Evolutionary conservation across 2,888 invertebrate genomes (phyloP).

Genomic region (Crocallis elinguaria): DNA sequence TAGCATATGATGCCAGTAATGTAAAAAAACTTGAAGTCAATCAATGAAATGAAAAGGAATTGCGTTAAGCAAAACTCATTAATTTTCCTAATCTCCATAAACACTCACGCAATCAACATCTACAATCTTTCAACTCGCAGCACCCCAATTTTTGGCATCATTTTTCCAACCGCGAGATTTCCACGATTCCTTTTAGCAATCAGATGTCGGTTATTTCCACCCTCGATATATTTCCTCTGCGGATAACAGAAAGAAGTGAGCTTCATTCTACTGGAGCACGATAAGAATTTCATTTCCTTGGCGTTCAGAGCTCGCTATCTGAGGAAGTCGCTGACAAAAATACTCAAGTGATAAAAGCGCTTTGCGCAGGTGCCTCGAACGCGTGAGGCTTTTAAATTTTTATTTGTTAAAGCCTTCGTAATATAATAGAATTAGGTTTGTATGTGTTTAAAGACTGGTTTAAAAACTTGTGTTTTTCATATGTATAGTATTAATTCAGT

Average conservation of each 20-base stretch:
- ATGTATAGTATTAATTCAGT: no score
- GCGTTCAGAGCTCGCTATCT: constrained; percentile 76
- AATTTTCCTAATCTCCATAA: constrained; percentile 11
- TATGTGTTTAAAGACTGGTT: neutral
- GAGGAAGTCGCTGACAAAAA: constrained; percentile 81
- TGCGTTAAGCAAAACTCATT: neutral
- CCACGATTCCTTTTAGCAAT: constrained; percentile 72
- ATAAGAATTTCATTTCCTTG: constrained; percentile 86
- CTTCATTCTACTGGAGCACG: constrained; percentile 76
- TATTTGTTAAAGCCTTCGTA: constrained; percentile 4
- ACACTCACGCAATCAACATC: constrained; percentile 23
- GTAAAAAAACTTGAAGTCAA: no score
- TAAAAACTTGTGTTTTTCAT: no score
- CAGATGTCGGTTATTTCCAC: constrained; percentile 55
- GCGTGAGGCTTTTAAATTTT: constrained; percentile 25
- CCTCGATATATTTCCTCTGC: constrained; percentile 77
- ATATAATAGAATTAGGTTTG: neutral
- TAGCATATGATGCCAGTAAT: neutral
- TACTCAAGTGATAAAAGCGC: constrained; percentile 81
- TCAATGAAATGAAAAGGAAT: neutral
- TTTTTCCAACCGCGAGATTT: constrained; percentile 63
- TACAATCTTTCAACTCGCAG: constrained; percentile 36
- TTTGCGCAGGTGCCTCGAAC: constrained; percentile 63
- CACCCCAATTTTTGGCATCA: constrained; percentile 51
- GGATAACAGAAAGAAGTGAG: constrained; percentile 80